Conservation (phyloP, 2,888 invertebrate species). For the Hypselothyrea guttata region DNA sequence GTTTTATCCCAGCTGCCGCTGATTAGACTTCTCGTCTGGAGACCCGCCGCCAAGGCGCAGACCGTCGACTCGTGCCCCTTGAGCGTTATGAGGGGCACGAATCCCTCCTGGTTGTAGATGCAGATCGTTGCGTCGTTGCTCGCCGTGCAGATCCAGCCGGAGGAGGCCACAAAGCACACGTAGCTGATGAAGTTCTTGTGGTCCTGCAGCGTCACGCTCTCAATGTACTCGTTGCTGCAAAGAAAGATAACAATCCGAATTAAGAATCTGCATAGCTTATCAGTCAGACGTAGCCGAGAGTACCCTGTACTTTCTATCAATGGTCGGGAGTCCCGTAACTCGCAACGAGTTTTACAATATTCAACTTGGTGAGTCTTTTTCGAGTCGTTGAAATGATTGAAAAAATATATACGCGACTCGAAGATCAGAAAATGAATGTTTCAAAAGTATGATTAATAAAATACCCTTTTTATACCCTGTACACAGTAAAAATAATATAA, state of each 20-base stretch:
- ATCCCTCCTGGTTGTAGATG: conserved; percentile 88
- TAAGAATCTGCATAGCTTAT: no score
- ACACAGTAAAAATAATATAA: no score
- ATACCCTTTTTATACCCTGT: no score
- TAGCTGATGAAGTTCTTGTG: conserved; percentile 94
- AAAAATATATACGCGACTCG: no score
- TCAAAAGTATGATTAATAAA: no score
- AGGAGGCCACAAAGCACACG: conserved; percentile 89
- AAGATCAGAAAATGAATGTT: no score
- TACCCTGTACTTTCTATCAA: no score
- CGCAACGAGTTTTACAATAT: no score
- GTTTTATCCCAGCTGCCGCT: conserved; percentile 97
- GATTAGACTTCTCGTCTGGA: conserved; percentile 84
- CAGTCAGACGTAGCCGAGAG: no score
- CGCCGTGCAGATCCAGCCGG: conserved; percentile 91
- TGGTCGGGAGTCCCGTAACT: no score
- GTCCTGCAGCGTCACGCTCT: conserved; percentile 88
- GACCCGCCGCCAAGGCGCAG: conserved; percentile 83
- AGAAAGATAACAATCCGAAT: background rate
- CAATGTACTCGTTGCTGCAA: conserved; percentile 85
- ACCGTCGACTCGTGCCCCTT: conserved; percentile 87
- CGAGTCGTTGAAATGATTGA: no score
- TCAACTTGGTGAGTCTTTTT: no score
- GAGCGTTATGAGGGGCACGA: conserved; percentile 86
- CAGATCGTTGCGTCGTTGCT: conserved; percentile 94